phyloP scores from a whole-genome alignment of 2,888 invertebrate species.

The Acrobasis suavella region DNA sequence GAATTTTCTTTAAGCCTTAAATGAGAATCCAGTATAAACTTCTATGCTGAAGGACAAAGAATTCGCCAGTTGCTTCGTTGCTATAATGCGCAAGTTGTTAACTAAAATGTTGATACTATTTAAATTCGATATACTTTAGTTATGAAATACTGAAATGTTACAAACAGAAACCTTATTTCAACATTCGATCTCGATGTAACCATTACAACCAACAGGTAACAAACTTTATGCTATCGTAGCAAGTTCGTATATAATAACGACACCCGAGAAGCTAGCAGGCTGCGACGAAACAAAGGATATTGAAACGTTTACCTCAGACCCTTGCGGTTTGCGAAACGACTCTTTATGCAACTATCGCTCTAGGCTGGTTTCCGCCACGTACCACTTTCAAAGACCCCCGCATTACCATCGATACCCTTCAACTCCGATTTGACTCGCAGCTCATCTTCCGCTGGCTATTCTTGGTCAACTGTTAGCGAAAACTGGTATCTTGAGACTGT shows the following conservation, averaged over 20 bases:
- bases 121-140: too few species aligned
- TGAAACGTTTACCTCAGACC: conserved; percentile 59
- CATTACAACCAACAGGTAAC: conserved; percentile 7
- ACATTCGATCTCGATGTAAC: background rate
- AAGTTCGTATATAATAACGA: conserved; percentile 24
- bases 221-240: conserved; percentile 10
- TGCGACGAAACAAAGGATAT: conserved; percentile 62
- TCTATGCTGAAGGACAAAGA: too few species aligned
- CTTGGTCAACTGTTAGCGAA: conserved; percentile 43
- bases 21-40: too few species aligned
- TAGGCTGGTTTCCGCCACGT: conserved; percentile 47
- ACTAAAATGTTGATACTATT: too few species aligned
- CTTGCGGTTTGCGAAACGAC: conserved; percentile 63
- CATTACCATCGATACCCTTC: conserved; percentile 35
- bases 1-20: too few species aligned
- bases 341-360: conserved; percentile 60
- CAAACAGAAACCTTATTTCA: background rate
- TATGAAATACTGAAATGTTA: background rate
- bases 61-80: too few species aligned
- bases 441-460: conserved; percentile 52
- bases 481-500: conserved; percentile 56
- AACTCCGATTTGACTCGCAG: conserved; percentile 43
- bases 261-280: conserved; percentile 44
- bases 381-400: conserved; percentile 48
- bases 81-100: too few species aligned